Evolutionary conservation across 2,888 invertebrate genomes (phyloP).

Genomic region (Heteromyza rotundicornis): DNA sequence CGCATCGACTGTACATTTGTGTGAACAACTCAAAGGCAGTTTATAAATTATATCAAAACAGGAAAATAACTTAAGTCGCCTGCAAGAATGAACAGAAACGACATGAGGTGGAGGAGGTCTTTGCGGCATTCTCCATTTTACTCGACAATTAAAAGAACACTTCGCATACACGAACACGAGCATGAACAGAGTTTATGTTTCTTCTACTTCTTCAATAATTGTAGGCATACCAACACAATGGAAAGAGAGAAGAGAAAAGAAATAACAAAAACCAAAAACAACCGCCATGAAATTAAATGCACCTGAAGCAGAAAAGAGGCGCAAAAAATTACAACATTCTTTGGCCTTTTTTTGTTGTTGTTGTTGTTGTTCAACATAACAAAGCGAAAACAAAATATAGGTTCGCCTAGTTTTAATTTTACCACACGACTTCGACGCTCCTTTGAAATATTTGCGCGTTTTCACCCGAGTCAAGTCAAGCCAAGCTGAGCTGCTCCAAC

Average conservation of each 20-base stretch:
- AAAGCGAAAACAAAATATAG: background rate
- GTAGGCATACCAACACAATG: background rate
- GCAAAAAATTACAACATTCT: background rate
- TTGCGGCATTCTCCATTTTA: background rate
- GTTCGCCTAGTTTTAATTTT: conserved; percentile 38
- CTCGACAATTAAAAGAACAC: conserved; percentile 55
- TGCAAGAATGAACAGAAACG: no score
- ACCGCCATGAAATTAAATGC: background rate
- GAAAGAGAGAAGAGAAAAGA: background rate
- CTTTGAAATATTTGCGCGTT: conserved; percentile 10
- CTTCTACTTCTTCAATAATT: conserved; percentile 18
- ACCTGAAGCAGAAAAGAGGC: background rate
- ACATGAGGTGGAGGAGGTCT: no score
- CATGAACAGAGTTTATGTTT: no score
- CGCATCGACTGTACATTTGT: no score
- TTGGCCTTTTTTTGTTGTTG: background rate
- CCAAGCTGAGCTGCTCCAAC: background rate
- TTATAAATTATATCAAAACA: conserved; percentile 52
- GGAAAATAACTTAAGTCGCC: conserved; percentile 23
- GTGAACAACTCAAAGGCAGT: conserved; percentile 21
- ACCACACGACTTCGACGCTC: conserved; percentile 25
- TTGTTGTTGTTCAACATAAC: background rate
- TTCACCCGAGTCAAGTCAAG: background rate
- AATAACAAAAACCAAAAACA: conserved; percentile 8
- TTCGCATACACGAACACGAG: conserved; percentile 34